Conservation (phyloP, 2,797 vertebrate species). For the Syngnathus rostellatus region DNA sequence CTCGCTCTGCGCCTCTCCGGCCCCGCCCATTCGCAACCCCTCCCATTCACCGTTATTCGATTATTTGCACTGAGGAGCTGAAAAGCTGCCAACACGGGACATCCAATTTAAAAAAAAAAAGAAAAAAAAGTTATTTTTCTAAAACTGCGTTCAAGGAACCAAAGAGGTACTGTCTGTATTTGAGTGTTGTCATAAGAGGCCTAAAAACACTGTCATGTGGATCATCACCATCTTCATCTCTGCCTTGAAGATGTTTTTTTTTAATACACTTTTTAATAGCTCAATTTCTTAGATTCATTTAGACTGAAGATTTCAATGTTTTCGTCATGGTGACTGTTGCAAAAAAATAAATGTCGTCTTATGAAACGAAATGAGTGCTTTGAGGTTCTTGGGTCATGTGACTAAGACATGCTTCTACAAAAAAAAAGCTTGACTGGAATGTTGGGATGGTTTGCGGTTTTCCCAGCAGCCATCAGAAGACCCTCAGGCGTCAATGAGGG, state of each 20-base stretch:
- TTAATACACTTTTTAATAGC: constrained; percentile 60
- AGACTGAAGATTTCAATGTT: constrained; percentile 74
- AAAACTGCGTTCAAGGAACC: constrained; percentile 87
- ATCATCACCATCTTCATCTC: constrained; percentile 76
- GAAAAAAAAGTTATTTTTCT: constrained; percentile 86
- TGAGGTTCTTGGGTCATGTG: neutral
- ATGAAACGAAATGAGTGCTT: constrained; percentile 18
- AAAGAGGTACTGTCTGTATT: constrained; percentile 82
- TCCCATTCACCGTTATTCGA: constrained; percentile 68
- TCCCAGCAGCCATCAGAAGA: neutral
- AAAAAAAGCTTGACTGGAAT: neutral
- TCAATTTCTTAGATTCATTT: constrained; percentile 73
- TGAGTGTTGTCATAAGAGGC: constrained; percentile 74
- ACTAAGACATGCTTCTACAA: neutral
- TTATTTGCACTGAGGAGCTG: constrained; percentile 96
- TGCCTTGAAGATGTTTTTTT: constrained; percentile 78
- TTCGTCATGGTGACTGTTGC: constrained; percentile 68
- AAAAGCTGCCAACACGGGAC: constrained; percentile 78
- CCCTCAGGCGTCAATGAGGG: neutral
- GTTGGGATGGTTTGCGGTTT: constrained; percentile 1
- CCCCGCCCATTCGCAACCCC: constrained; percentile 75
- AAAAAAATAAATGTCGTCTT: constrained; percentile 74
- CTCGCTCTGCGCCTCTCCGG: constrained; percentile 2
- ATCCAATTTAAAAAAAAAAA: constrained; percentile 26
- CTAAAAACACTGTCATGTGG: constrained; percentile 82